Conservation (phyloP, 2,888 invertebrate genomes). For the Drosophila anceps region DNA sequence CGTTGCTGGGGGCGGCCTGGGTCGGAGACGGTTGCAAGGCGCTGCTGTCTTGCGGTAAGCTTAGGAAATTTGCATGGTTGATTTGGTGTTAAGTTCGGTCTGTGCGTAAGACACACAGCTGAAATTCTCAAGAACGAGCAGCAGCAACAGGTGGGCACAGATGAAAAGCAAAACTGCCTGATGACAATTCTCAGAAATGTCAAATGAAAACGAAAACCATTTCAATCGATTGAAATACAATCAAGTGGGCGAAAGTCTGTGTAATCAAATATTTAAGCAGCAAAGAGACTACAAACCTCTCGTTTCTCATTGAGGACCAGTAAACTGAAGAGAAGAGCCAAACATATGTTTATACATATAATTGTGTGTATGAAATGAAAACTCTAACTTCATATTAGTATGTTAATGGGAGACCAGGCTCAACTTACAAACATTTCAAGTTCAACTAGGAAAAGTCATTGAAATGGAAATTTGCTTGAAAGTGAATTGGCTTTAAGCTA, state of each 20-base stretch:
- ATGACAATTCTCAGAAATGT: slow-evolving; percentile 2
- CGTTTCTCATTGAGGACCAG: not conserved
- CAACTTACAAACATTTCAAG: not conserved
- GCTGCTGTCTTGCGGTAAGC: slow-evolving; percentile 60
- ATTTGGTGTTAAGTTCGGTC: slow-evolving; percentile 58
- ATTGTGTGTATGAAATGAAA: not conserved
- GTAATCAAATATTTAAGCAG: not conserved
- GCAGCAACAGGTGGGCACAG: slow-evolving; percentile 10
- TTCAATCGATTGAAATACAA: slow-evolving; percentile 7
- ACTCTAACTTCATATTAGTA: not conserved
- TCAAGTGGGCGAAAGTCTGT: not conserved
- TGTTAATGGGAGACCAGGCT: not conserved
- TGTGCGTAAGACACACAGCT: not conserved
- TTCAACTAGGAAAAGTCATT: not conserved
- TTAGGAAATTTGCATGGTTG: slow-evolving; percentile 78
- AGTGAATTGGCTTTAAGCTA: no score
- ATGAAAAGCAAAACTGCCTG: not conserved
- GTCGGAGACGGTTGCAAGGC: not conserved
- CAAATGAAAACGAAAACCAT: not conserved
- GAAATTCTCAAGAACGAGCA: not conserved
- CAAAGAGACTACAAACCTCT: not conserved
- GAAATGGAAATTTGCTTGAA: not conserved
- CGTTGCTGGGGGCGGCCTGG: not conserved
- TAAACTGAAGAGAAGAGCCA: not conserved
- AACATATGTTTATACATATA: not conserved